A percentile compares a stretch with the other conserved stretches of the same genome.
phyloP scores from a whole-genome alignment of 2,113 vertebrate species.

The Atrichornis clamosus region DNA sequence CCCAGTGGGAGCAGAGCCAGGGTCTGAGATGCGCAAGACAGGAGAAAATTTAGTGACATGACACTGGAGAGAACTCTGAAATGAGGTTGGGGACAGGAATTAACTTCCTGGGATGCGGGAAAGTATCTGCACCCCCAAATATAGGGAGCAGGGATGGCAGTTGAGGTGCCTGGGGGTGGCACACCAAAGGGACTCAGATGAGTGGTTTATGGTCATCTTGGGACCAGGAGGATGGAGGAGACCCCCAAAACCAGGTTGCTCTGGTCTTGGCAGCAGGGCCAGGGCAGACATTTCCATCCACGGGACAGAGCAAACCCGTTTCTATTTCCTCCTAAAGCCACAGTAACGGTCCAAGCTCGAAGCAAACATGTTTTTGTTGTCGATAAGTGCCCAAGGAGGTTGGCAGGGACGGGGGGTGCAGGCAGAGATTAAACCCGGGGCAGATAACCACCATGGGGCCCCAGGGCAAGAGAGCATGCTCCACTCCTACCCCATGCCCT shows the following conservation, averaged over 20 bases:
- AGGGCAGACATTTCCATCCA: not conserved
- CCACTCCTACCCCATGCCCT: not conserved
- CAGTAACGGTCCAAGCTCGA: conserved; percentile 44
- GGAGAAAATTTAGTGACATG: not conserved
- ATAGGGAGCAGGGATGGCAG: not conserved
- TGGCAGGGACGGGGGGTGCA: not conserved
- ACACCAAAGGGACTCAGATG: not conserved
- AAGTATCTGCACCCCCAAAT: not conserved
- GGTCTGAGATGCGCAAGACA: not conserved
- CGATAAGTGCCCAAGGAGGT: conserved; percentile 20
- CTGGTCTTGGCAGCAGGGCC: fast-evolving
- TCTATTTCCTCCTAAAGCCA: conserved; percentile 27
- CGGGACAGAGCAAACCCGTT: not conserved
- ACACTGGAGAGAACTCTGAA: not conserved
- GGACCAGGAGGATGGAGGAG: not conserved
- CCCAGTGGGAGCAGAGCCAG: fast-evolving
- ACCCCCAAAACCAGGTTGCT: not conserved
- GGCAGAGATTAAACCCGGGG: conserved; percentile 3
- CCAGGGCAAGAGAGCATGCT: not conserved
- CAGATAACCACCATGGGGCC: not conserved
- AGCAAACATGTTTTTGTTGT: conserved; percentile 34
- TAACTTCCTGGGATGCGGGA: not conserved
- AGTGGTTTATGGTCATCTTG: not conserved
- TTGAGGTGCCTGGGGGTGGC: not conserved
- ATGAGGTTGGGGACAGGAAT: not conserved